A percentile compares a stretch with the other conserved stretches of the same genome.
phyloP scores from a whole-genome alignment of 2,888 invertebrate species.

The Macrophya annulata region DNA sequence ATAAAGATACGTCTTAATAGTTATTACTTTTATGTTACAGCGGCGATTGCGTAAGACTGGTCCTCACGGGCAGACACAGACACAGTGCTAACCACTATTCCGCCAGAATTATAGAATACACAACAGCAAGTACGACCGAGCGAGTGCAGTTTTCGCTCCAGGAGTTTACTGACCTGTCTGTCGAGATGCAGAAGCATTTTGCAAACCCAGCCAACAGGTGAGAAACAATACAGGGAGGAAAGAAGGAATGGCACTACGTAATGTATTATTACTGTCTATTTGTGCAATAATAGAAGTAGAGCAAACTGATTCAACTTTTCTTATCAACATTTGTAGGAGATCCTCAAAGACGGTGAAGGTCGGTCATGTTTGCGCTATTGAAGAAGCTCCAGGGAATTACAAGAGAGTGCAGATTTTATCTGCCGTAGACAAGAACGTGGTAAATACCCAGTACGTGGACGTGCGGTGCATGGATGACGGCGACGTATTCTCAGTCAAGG shows the following conservation, averaged over 20 bases:
- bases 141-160: slow-evolving; percentile 63
- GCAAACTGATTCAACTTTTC: slow-evolving; percentile 20
- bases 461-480: slow-evolving; percentile 85
- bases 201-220: slow-evolving; percentile 69
- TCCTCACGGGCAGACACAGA: slow-evolving; percentile 79
- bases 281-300: background rate
- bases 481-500: slow-evolving; percentile 64
- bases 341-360: slow-evolving; percentile 73
- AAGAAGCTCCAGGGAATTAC: slow-evolving; percentile 79
- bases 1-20: background rate
- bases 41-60: slow-evolving; percentile 71
- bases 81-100: slow-evolving; percentile 84
- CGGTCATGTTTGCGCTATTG: slow-evolving; percentile 83
- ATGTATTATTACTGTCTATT: background rate
- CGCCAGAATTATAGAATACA: slow-evolving; percentile 81
- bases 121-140: slow-evolving; percentile 66
- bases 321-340: slow-evolving; percentile 53
- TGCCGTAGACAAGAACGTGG: slow-evolving; percentile 72
- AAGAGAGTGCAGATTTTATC: slow-evolving; percentile 83
- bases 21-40: slow-evolving; percentile 65
- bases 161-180: slow-evolving; percentile 65
- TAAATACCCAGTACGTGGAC: slow-evolving; percentile 71
- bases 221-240: slow-evolving; percentile 20
- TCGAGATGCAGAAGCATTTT: slow-evolving; percentile 69
- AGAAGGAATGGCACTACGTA: slow-evolving; percentile 20